Evolutionary conservation across 2,113 vertebrate species (phyloP), one percentile per base, ranked within the genome.

Genomic region (Corydoras maculifer): DNA sequence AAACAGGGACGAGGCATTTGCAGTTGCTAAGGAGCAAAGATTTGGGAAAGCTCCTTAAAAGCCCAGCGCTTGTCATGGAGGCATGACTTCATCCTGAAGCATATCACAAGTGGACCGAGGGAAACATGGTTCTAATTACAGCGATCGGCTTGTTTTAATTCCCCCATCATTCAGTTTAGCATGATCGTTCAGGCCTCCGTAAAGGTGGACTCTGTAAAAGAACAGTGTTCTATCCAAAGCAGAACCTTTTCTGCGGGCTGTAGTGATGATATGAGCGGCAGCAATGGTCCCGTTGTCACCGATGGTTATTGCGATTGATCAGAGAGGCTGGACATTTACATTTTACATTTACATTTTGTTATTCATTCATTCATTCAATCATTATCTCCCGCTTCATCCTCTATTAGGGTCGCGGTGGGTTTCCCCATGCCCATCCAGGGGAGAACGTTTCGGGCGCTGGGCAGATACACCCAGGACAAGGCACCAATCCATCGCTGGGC

Each of bases 271-370:
- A 71, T 71, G 67, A 74, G 70, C 68, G 61, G 58, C 59, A 55
- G 55, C 31, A 79, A 72, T 77, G 71, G 69, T 65, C 64, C 48
- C 68, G 79, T 81, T 75, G 72, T 77, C 76, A 69, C 62, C 69
- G 51, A 74, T 35, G 14, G 35, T 64, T 69, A 75, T 11, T 53
- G 70, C 48, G 64, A 50, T 48, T 58, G 35, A 55, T 48, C 57
- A 61, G 62, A 54, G 43, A 58, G 18, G 18, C 18, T 1, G 18
- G 1, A 25, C 18, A 25, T 25, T 25, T 25, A 25, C 18, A 25
- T 25, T 25, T 25, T 25, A 25, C 18, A 25, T 25, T 25, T n/a
- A n/a, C n/a, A n/a, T n/a, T n/a, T n/a, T n/a, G n/a, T n/a, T n/a
- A n/a, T n/a, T n/a, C n/a, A n/a, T n/a, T n/a, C n/a, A n/a, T n/a